Conservation (phyloP, 1,140 invertebrate species). For the Atta texana region DNA sequence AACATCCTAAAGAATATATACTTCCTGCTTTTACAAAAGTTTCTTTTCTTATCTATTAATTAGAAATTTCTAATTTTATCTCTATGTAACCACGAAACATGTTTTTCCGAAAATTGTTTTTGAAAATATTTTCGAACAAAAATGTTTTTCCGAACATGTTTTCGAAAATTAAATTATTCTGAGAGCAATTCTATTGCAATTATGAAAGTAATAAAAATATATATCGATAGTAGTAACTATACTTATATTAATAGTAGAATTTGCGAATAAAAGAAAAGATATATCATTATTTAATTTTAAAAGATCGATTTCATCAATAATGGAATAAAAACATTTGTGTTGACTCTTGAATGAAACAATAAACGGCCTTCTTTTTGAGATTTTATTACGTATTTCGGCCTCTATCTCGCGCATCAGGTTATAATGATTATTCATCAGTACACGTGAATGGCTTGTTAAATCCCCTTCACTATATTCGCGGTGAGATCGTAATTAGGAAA, state of each 20-base stretch:
- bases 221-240: neutral
- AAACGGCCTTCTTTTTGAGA: neutral
- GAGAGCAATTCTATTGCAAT: neutral
- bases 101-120: neutral
- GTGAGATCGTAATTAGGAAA: slow-evolving; percentile 5
- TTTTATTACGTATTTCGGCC: neutral
- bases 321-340: neutral
- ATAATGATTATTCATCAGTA: slow-evolving; percentile 8
- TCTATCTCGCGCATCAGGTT: neutral
- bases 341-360: neutral
- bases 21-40: neutral
- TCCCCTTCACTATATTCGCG: neutral
- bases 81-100: neutral
- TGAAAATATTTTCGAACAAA: no score
- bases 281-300: neutral
- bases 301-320: neutral
- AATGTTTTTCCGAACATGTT: no score
- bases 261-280: neutral
- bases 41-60: neutral
- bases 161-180: neutral
- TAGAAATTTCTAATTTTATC: neutral
- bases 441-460: slow-evolving; percentile 25
- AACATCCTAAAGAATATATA: no score
- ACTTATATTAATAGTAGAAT: neutral
- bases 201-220: neutral